Evolutionary conservation across 2,797 vertebrate species (phyloP), one percentile per base, ranked within the genome.

Genomic region (Fistularia commersonii): DNA sequence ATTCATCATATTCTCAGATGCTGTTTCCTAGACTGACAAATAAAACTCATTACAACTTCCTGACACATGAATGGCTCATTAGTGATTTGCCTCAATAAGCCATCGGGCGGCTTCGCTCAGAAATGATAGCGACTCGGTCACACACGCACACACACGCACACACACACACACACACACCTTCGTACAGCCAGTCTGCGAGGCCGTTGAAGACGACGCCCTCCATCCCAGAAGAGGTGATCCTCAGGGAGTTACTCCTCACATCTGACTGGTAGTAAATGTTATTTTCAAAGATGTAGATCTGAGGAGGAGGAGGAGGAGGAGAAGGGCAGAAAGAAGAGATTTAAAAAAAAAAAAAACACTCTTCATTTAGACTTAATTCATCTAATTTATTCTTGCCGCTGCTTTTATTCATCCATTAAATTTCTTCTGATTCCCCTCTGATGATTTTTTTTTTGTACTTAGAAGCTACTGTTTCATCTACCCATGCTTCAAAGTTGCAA

Each of bases 281-380:
- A 65, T 97, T 98, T 86, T 98, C 96, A 90, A 98, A 98, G 79
- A 98, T 92, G 82, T 96, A 98, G 82, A 98, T 90, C 96, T 98
- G 67, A 45, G 10, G n/a, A 34, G 8, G 4, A 38, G 37, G 32
- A 47, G 6, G 67, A 45, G 10, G n/a, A 34, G 8, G 4, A 38
- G 37, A 23, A 47, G 23, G 23, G 23, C 23, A 23, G 23, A 23
- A 4, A 23, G 23, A 23, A 23, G 23, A 23, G 9, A 51, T 31
- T n/a, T n/a, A n/a, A n/a, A n/a, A 36, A 10, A 36, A 36, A 36
- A 36, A 36, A 23, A 23, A 23, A 23, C 23, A 23, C 2, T 23
- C 23, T 23, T 23, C 23, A 23, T 23, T 23, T 2, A 23, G 23
- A 23, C 23, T 23, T 23, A 23, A 23, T 23, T 14, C 11, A 33